These are phyloP conservation scores for Flexamia atlantica DNA, from an alignment of 2,888 invertebrate genomes.

Conservation along the genomic window DNA sequence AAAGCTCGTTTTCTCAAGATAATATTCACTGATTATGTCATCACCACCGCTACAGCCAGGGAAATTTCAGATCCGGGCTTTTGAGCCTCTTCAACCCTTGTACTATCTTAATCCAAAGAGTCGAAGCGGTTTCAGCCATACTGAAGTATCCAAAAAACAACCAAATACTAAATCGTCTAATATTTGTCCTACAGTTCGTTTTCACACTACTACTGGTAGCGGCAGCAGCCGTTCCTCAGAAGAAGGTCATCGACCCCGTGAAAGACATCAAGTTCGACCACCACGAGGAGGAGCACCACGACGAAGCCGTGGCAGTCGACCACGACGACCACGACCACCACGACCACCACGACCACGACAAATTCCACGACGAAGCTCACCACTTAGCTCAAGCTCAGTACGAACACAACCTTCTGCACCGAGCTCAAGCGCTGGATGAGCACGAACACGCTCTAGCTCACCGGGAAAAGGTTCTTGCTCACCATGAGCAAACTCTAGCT, in stretches of 20 bases:
- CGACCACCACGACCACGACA: neutral
- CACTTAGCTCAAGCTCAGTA: neutral
- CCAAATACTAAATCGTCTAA: too few relatives aligned
- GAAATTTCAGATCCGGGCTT: too few relatives aligned
- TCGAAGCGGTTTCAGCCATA: too few relatives aligned
- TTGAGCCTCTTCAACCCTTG: too few relatives aligned
- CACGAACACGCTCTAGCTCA: neutral
- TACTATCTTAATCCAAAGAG: too few relatives aligned
- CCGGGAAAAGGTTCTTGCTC: constrained; percentile 57
- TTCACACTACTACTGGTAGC: neutral
- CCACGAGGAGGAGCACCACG: neutral
- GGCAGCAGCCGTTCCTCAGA: neutral
- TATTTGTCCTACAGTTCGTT: neutral
- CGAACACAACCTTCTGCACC: neutral
- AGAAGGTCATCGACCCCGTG: neutral
- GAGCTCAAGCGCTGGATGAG: neutral
- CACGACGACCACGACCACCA: neutral
- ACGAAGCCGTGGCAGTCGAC: neutral
- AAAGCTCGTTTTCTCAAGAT: too few relatives aligned
- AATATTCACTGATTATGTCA: too few relatives aligned
- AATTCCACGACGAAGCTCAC: neutral
- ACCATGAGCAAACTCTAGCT: constrained; percentile 52
- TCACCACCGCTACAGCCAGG: too few relatives aligned
- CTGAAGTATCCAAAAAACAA: too few relatives aligned
- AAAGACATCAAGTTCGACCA: constrained; percentile 28